Base-by-base conservation (phyloP, 2,797 vertebrate genomes). In the Stomatorhinus walkeri region DNA sequence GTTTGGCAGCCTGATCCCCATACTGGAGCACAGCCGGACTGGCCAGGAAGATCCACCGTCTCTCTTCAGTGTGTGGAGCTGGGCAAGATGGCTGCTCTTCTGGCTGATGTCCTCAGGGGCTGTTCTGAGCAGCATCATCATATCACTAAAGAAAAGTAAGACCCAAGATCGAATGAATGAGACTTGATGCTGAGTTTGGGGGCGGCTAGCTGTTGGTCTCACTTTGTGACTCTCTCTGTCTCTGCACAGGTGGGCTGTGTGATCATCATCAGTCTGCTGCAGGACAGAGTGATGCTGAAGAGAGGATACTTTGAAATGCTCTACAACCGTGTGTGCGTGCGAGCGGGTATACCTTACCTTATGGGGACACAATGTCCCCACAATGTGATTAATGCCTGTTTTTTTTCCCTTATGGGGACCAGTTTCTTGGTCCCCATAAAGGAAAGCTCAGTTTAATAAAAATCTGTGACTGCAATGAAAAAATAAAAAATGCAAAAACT, bases 61-160 rank as follows among this genome's bases (percentile, higher is more conserved):
- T 36, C 8, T n/a, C 32, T 87, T 14, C 36, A 52, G 52, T 14
- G 3, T 87, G 10, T 87, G 85, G 85, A 52, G 32, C 49, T 36
- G 51, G 28, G 24, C 52, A 54, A 87, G 85, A 36, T 87, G 85
- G 85, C 51, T 56, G 51, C 14, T 87, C 4, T 56, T 87, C 19
- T 54, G 85, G 85, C 52, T 87, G 52, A 87, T 87, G 85, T n/a
- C 51, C 16, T 87, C 85, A 52, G 85, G 49, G 32, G 19, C 14
- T 10, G 10, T 87, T n/a, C 52, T 87, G 52, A 36, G 49, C 51
- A 59, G 28, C 52, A 22, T 87, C 14, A 43, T 87, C 52, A 59
- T 56, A n/a, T 14, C 24, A 36, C 12, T 56, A 1, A 87, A 52
- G 49, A 54, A 40, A 87, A 7, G 85, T 87, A 19, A 28, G 16